phyloP scores from a whole-genome alignment of 2,888 invertebrate species.

The Parnassius mnemosyne region DNA sequence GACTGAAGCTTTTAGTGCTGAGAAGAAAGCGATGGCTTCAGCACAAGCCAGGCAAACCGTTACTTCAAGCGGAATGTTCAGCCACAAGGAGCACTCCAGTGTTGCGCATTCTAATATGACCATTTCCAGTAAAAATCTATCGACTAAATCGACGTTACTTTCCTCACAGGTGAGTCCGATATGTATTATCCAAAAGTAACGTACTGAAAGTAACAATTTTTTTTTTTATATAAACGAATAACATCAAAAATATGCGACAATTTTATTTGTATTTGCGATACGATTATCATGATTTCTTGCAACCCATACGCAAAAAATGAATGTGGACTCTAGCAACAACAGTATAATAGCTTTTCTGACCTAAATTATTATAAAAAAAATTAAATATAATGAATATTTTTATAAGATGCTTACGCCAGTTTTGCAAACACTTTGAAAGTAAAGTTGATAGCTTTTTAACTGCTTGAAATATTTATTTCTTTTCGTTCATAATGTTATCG shows the following conservation, averaged over 20 bases:
- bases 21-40: slow-evolving; percentile 87
- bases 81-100: slow-evolving; percentile 84
- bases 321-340: slow-evolving; percentile 9
- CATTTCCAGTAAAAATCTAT: slow-evolving; percentile 87
- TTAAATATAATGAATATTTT: no score
- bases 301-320: slow-evolving; percentile 7
- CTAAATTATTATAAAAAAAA: slow-evolving; percentile 5
- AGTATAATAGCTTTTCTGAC: slow-evolving; percentile 8
- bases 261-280: not conserved
- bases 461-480: no score
- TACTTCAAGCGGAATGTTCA: slow-evolving; percentile 89
- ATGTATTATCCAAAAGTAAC: not conserved
- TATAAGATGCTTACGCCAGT: no score
- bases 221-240: not conserved
- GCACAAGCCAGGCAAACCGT: slow-evolving; percentile 90
- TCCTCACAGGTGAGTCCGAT: slow-evolving; percentile 68
- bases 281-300: slow-evolving; percentile 8
- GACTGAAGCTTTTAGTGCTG: slow-evolving; percentile 92
- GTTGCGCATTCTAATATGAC: slow-evolving; percentile 91
- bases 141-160: slow-evolving; percentile 82
- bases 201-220: not conserved
- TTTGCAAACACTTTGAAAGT: no score
- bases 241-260: not conserved
- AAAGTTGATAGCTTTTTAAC: no score
- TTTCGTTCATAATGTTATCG: no score